Base-by-base conservation (phyloP, 2,797 vertebrate species). In the Alfaro cultratus region DNA sequence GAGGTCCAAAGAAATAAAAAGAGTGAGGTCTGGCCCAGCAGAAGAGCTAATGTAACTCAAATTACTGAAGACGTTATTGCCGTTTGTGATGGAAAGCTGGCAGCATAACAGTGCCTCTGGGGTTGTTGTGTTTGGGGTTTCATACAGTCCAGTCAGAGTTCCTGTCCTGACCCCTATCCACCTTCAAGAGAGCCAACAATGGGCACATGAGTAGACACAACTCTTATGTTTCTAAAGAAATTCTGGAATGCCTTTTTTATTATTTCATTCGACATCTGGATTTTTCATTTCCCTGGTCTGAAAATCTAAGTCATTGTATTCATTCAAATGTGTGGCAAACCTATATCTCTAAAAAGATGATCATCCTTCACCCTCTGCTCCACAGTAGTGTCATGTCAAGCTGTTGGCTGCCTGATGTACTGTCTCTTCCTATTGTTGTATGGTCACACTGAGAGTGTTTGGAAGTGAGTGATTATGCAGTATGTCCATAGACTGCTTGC, bases 401-500 rank as follows among this genome's bases (percentile, higher is more conserved):
- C 73, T 77, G n/a, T 49, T 80, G 73, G 43, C 80, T 85, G 72
- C 73, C 75, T 84, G 75, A 74, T 73, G 12, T 80, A 39, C 53
- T 46, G 53, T 77, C 55, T 49, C 46, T 41, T 79, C 39, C 53
- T 79, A 62, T 82, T 79, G 78, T 83, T 80, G 80, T 80, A 82
- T 16, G 11, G 71, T 80, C 77, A 83, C 49, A 34, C 53, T 73
- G 31, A 43, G 47, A 73, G 55, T 82, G 73, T 45, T 73, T 86
- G 57, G 41, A 49, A 73, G 45, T 77, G 79, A 86, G 39, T 76
- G 75, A 82, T 76, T 34, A 60, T 67, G 39, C 29, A 71, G 74
- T 55, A 79, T 81, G 51, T 83, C 45, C 12, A 62, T 71, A 85
- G 76, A 85, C 78, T 88, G 45, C 88, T 88, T 85, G 73, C 41